Conservation (phyloP, 2,797 vertebrate genomes). For the Lepilemur ruficaudatus region DNA sequence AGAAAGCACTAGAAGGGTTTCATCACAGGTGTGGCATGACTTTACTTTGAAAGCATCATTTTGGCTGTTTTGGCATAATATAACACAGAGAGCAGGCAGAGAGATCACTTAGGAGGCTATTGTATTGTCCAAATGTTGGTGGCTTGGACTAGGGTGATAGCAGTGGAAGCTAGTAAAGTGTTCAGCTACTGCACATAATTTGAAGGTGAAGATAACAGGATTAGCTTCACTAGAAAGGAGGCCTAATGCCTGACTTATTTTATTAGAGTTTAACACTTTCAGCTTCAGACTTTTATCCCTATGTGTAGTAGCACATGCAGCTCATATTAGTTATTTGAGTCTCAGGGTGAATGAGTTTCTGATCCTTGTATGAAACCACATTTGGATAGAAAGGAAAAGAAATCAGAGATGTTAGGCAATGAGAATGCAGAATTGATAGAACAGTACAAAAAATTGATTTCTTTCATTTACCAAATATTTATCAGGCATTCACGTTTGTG, state of each 20-base stretch:
- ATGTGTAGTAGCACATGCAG: neutral
- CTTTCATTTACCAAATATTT: neutral
- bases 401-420: neutral
- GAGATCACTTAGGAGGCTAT: neutral
- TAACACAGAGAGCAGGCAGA: neutral
- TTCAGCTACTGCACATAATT: neutral
- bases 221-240: neutral
- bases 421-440: neutral
- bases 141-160: neutral
- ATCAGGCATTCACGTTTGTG: neutral
- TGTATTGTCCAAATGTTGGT: neutral
- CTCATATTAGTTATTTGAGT: neutral
- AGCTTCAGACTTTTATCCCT: neutral
- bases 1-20: neutral
- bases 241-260: neutral
- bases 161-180: neutral
- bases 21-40: neutral
- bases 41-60: neutral
- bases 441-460: neutral
- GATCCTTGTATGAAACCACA: neutral
- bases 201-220: neutral
- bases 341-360: neutral
- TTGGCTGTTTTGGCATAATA: neutral
- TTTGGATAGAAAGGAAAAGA: neutral
- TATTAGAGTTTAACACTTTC: neutral